Evolutionary conservation across 2,797 vertebrate genomes (phyloP).

Genomic region (Halcyon chelicuti): DNA sequence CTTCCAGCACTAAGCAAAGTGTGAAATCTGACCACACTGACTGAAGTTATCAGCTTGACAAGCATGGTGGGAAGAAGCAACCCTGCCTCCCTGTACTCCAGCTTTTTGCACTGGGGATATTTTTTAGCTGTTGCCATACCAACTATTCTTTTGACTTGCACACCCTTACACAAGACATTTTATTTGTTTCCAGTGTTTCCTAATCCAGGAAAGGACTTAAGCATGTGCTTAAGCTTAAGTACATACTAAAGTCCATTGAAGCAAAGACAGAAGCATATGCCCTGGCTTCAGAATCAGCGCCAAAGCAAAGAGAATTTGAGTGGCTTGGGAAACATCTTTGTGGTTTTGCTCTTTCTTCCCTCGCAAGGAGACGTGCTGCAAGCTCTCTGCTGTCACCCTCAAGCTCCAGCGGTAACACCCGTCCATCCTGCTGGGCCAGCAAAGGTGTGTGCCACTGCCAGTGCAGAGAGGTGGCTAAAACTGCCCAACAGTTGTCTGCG

Average conservation of each 20-base stretch:
- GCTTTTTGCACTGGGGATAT: background rate
- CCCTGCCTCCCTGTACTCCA: background rate
- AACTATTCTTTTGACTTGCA: background rate
- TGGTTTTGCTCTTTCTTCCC: background rate
- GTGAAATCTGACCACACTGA: background rate
- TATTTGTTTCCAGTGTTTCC: background rate
- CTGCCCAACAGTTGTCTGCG: fast-evolving
- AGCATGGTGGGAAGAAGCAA: background rate
- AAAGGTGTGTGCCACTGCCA: fast-evolving
- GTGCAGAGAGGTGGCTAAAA: fast-evolving
- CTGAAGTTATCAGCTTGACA: background rate
- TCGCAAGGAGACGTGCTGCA: fast-evolving
- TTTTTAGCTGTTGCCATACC: background rate
- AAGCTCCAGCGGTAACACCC: background rate
- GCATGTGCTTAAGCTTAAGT: background rate
- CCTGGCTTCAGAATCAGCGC: background rate
- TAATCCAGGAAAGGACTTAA: background rate
- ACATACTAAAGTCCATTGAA: background rate
- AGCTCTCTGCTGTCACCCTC: background rate
- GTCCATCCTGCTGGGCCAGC: background rate
- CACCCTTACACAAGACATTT: background rate
- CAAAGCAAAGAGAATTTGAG: background rate
- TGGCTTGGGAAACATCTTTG: background rate
- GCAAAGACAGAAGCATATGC: background rate
- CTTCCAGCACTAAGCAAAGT: background rate